Base-by-base conservation (phyloP, 2,888 invertebrate species). In the Drosophila niveifrons region DNA sequence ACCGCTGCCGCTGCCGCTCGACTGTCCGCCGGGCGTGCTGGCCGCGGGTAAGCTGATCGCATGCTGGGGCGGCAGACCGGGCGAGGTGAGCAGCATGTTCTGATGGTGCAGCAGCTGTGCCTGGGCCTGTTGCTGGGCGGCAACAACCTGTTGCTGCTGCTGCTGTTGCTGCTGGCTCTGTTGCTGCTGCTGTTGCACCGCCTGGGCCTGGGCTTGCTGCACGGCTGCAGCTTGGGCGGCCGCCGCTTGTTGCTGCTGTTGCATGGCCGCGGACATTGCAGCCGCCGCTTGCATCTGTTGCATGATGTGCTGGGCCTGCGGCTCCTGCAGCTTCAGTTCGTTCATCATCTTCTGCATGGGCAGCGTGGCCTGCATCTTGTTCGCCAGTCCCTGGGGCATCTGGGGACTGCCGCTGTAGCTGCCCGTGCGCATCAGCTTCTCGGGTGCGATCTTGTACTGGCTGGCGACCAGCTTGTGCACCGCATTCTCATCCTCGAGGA, bases 381-480 rank as follows among this genome's bases (percentile, higher is more conserved):
- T 96, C 93, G 93, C 95, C 92, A 95, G 92, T 50, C 94, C 94
- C 52, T 94, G 94, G 81, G 95, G 94, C 93, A 95, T 95, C 79
- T 94, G 95, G 93, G 96, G 96, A 87, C 94, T 94, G 93, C 96
- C 97, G 92, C 97, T 97, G 93, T 97, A 98, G 92, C 97, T 97
- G 89, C 97, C 97, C 53, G 98, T 98, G 92, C 98, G 94, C 98
- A 98, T 98, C 65, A 98, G 94, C 92, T 98, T 98, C 93, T 99
- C 99, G 8, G 98, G 98, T 0, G 98, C 98, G 68, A 99, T 98
- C 94, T 98, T 98, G 93, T 99, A 99, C 93, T 99, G 99, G 75
- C 98, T 98, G 73, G 99, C 98, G 23, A 98, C 98, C 79, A 98
- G 93, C 91, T 98, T 98, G 92, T 98, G 98, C 1, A 98, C 98